A percentile compares a stretch with the other conserved stretches of the same genome.
Conservation (phyloP, 2,888 invertebrate genomes). For the Brachylomia viminalis region DNA sequence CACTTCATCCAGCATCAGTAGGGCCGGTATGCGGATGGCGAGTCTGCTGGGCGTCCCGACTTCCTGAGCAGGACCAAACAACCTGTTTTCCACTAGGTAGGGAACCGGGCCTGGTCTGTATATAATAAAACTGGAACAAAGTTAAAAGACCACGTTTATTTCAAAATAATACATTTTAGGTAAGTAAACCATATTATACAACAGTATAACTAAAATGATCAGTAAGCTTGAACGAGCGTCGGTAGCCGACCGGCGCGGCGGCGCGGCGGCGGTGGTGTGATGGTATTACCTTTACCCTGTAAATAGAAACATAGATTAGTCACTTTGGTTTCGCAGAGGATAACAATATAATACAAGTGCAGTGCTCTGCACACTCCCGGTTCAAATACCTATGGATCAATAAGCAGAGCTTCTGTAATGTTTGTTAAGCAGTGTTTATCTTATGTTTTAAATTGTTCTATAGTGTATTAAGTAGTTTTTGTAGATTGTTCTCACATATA, state of each 20-base stretch:
- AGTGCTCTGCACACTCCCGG: background rate
- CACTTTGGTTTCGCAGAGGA: background rate
- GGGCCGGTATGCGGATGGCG: too few species aligned
- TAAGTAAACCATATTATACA: background rate
- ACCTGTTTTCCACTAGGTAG: too few species aligned
- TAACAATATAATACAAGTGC: background rate
- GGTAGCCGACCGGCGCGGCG: too few species aligned
- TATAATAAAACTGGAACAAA: background rate
- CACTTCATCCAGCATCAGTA: too few species aligned
- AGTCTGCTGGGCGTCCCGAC: too few species aligned
- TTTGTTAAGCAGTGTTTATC: background rate
- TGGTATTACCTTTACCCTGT: background rate
- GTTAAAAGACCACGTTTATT: background rate
- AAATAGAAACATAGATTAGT: slow-evolving; percentile 2
- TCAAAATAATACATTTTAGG: background rate
- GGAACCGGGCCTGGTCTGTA: too few species aligned
- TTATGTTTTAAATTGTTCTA: background rate
- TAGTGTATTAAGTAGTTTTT: too few species aligned
- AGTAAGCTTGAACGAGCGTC: background rate
- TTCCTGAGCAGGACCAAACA: too few species aligned
- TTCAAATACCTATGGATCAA: background rate
- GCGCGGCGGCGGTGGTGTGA: too few species aligned
- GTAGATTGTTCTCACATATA: background rate
- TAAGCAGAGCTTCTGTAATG: background rate
- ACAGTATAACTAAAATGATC: background rate